Conservation (phyloP, 2,797 vertebrate species). For the Xerus rutilus region DNA sequence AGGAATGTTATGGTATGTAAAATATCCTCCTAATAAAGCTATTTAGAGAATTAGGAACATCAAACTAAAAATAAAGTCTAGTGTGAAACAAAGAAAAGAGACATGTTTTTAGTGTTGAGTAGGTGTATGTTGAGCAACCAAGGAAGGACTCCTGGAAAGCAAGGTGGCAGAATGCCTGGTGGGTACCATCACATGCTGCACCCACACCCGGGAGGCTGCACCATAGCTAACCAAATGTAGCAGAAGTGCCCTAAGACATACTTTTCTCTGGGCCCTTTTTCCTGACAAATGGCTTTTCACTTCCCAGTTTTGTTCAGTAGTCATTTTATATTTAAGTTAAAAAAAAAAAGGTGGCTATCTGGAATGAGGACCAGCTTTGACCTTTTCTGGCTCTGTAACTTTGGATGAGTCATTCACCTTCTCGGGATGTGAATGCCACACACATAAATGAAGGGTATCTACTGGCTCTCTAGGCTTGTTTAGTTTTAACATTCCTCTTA, state of each 20-base stretch:
- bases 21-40: background rate
- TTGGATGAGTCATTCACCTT: background rate
- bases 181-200: fast-evolving
- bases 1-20: background rate
- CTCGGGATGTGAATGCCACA: background rate
- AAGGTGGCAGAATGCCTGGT: fast-evolving
- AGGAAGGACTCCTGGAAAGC: background rate
- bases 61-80: background rate
- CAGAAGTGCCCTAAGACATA: background rate
- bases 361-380: background rate
- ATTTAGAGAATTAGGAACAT: background rate
- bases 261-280: too few species aligned
- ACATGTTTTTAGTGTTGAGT: background rate
- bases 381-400: background rate
- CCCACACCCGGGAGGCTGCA: fast-evolving
- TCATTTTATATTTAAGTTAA: background rate
- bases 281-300: background rate
- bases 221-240: fast-evolving
- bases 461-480: background rate
- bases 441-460: background rate
- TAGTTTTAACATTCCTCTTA: background rate
- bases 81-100: background rate
- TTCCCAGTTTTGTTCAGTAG: background rate
- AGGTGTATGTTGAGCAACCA: background rate
- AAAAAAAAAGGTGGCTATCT: background rate